Evolutionary conservation across 2,888 invertebrate species (phyloP).

Genomic region (Aelia acuminata): DNA sequence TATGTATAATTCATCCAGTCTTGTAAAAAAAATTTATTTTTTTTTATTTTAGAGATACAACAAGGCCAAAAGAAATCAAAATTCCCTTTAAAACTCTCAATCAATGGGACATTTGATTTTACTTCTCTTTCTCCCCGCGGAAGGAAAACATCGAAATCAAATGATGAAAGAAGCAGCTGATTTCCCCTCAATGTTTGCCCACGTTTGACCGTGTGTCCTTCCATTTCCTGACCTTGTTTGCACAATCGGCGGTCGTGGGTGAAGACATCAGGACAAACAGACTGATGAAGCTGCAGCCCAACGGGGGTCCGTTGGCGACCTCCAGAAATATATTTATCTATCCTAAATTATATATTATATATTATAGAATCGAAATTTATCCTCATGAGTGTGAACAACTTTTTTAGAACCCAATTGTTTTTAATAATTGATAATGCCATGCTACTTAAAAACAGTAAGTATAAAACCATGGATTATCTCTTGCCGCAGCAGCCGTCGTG

Average conservation of each 20-base stretch:
- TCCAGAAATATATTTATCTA: background rate
- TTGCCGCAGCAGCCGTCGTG: too few relatives aligned
- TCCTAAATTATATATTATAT: background rate
- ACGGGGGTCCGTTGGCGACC: background rate
- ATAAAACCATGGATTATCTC: too few relatives aligned
- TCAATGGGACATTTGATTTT: constrained; percentile 4
- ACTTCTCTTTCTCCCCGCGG: background rate
- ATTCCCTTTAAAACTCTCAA: background rate
- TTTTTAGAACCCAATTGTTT: too few relatives aligned
- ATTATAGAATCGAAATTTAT: too few relatives aligned
- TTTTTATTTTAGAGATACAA: background rate
- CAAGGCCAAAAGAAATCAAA: background rate
- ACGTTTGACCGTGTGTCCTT: constrained; percentile 28
- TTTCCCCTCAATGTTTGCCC: constrained; percentile 24
- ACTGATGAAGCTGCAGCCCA: constrained; percentile 13
- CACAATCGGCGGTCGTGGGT: background rate
- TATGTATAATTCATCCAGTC: too few relatives aligned
- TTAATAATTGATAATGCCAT: too few relatives aligned
- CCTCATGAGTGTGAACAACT: too few relatives aligned
- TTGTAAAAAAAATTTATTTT: too few relatives aligned
- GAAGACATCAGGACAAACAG: constrained; percentile 33
- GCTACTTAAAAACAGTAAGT: too few relatives aligned
- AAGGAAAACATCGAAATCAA: constrained; percentile 35
- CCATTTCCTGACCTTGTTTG: constrained; percentile 43
- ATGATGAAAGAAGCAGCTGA: constrained; percentile 25